Percentiles rank a stretch among this genome's conserved stretches.
Conservation (phyloP, 2,888 invertebrate species). For the Seira sanloemensis region DNA sequence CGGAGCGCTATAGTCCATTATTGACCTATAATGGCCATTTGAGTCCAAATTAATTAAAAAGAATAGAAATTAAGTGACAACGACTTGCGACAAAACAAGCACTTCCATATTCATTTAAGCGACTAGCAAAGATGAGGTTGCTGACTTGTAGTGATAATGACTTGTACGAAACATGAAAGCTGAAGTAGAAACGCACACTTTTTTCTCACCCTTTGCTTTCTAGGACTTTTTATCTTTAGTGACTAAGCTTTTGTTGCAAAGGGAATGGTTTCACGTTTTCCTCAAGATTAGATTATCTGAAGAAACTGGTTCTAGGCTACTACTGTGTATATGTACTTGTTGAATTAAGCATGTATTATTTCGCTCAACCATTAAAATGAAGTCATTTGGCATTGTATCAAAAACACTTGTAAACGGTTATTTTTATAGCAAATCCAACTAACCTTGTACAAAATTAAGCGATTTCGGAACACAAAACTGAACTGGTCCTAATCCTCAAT, state of each 20-base stretch:
- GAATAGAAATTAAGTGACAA: no score
- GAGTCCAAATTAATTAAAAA: neutral
- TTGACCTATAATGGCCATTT: no score
- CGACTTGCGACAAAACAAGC: slow-evolving; percentile 52
- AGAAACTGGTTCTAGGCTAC: slow-evolving; percentile 44
- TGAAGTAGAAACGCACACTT: neutral
- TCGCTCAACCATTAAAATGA: slow-evolving; percentile 22
- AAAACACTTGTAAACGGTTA: neutral
- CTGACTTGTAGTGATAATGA: slow-evolving; percentile 31
- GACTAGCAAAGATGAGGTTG: slow-evolving; percentile 21
- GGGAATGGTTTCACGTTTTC: neutral
- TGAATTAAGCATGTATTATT: no score
- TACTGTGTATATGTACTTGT: slow-evolving; percentile 2
- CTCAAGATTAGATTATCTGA: slow-evolving; percentile 29
- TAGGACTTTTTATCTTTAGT: slow-evolving; percentile 13
- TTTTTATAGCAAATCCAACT: slow-evolving; percentile 9
- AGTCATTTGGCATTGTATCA: slow-evolving; percentile 47
- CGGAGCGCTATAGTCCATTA: no score
- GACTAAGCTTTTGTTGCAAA: neutral
- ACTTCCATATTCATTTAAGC: neutral
- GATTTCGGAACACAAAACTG: neutral
- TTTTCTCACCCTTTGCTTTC: slow-evolving; percentile 16
- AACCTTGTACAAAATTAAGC: neutral
- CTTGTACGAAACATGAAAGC: neutral
- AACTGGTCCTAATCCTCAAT: neutral